A percentile compares a stretch with the other conserved stretches of the same genome.
Evolutionary conservation across 2,797 vertebrate genomes (phyloP).

Genomic region (Peromyscus aztecus): DNA sequence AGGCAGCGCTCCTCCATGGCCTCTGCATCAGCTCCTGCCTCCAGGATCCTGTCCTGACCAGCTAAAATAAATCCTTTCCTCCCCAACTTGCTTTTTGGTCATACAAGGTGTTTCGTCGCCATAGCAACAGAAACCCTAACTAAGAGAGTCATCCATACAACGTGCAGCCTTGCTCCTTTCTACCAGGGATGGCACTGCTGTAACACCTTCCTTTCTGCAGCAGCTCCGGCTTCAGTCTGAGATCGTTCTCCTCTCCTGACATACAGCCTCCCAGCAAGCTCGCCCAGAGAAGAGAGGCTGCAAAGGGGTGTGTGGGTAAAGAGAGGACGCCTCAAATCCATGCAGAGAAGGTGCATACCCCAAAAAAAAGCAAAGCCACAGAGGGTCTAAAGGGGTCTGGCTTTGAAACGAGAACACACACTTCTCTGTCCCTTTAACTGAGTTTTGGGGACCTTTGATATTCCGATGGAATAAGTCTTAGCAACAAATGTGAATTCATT

Average conservation of each 20-base stretch:
- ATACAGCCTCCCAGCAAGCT: neutral
- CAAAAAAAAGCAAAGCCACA: neutral
- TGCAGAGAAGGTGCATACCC: neutral
- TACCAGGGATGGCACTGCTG: rapidly evolving
- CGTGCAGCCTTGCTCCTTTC: neutral
- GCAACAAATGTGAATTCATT: constrained; percentile 76
- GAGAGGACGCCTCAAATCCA: neutral
- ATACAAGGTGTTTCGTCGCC: rapidly evolving
- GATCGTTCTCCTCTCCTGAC: neutral
- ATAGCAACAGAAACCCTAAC: neutral
- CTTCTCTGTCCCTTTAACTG: constrained; percentile 55
- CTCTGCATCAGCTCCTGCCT: neutral
- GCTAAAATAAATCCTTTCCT: neutral
- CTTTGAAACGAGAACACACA: neutral
- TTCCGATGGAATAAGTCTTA: constrained; percentile 51
- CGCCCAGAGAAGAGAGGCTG: neutral
- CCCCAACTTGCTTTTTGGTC: neutral
- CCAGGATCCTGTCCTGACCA: neutral
- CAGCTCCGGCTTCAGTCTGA: neutral
- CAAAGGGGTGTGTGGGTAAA: neutral
- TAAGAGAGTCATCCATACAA: neutral
- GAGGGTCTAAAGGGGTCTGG: neutral
- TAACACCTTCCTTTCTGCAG: neutral
- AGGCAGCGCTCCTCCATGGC: neutral
- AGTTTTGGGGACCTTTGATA: constrained; percentile 53